These are phyloP conservation scores for Gadopsis bispinosus DNA, from an alignment of 2,797 vertebrate species.

Conservation along the genomic window DNA sequence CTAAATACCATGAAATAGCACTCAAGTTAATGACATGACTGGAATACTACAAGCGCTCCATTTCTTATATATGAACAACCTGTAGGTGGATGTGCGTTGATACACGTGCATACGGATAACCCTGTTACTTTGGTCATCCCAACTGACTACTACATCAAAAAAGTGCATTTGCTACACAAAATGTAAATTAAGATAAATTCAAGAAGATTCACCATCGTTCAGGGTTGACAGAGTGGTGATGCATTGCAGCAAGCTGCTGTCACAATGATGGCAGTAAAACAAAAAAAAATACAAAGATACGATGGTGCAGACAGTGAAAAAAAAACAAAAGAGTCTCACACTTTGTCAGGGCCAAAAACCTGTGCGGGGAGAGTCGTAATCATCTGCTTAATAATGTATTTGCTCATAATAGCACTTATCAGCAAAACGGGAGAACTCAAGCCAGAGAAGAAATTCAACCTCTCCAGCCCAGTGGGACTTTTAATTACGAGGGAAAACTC, in stretches of 20 bases:
- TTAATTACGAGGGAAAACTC: slow-evolving; percentile 22
- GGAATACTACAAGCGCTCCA: not conserved
- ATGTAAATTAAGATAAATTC: not conserved
- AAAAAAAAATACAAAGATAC: slow-evolving; percentile 3
- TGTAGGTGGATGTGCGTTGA: no score
- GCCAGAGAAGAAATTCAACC: slow-evolving; percentile 1
- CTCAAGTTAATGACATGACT: slow-evolving; percentile 12
- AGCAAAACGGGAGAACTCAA: not conserved
- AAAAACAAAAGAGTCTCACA: not conserved
- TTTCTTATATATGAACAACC: not conserved
- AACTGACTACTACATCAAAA: not conserved
- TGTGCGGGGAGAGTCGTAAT: not conserved
- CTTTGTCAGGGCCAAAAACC: not conserved
- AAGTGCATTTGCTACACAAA: not conserved
- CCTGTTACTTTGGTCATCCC: not conserved
- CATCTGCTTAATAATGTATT: slow-evolving; percentile 9
- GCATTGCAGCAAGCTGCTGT: not conserved
- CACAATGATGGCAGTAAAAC: not conserved
- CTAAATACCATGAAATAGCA: slow-evolving; percentile 20
- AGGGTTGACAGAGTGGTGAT: not conserved
- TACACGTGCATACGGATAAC: not conserved
- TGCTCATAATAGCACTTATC: slow-evolving; percentile 1
- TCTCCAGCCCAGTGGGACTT: slow-evolving; percentile 4
- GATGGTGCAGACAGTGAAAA: not conserved
- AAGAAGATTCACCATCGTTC: not conserved